Base-by-base conservation (phyloP, 2,797 vertebrate species). In the Macrochelys suwanniensis region DNA sequence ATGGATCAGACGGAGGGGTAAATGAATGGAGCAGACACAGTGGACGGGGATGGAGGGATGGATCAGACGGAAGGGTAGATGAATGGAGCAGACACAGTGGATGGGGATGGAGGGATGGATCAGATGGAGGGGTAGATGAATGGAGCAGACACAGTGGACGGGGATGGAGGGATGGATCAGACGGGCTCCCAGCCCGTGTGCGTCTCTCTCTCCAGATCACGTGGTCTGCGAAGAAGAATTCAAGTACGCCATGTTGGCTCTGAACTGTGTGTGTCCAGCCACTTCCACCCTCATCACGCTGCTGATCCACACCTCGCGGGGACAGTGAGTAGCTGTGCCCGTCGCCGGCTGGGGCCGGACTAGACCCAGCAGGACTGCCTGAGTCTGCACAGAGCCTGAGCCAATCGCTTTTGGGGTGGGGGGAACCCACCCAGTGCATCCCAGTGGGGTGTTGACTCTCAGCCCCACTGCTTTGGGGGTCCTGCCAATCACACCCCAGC, bases 171-270 rank as follows among this genome's bases (percentile, higher is more conserved):
- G n/a, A 47, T 42, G 37, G 37, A 42, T 42, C 37, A 47, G 57
- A 47, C 33, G 57, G 57, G 71, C 21, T 76, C 42, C 37, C 23
- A 11, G 37, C 71, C 42, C 42, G 5, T 5, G 6, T 28, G 4
- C 28, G n/a, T 45, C 37, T 28, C 42, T 37, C 57, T 80, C 37
- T 1, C 47, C 97, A 99, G 99, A 99, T 98, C 98, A 99, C 94
- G 98, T 99, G 93, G 98, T 99, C 96, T 99, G 99, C 96, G 99
- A 99, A 95, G 99, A 99, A 93, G 99, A 99, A 98, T 99, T 99
- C 97, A 99, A 99, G 94, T 99, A 99, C 3, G 98, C 99, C 97
- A 99, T 99, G 98, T 97, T 99, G 97, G 98, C 99, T 94, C 97
- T 99, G 88, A 99, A 99, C 98, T 99, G 99, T 89, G 98, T 99